phyloP scores from a whole-genome alignment of 2,113 vertebrate species.

The Rhinolophus sinicus region DNA sequence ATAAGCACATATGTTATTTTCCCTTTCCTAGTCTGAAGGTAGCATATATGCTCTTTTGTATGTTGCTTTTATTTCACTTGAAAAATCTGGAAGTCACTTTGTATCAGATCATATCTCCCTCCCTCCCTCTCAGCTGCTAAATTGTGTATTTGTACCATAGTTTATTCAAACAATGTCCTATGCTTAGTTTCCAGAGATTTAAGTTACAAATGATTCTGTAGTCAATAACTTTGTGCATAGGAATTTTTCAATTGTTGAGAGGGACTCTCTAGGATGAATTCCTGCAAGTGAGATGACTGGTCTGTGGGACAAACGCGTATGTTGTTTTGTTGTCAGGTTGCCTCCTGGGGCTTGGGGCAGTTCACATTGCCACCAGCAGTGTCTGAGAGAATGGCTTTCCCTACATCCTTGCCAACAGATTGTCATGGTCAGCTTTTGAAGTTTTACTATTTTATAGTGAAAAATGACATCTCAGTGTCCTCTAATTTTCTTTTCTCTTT shows the following conservation, averaged over 20 bases:
- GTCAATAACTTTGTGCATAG: neutral
- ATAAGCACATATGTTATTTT: neutral
- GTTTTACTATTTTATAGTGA: neutral
- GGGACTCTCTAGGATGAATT: neutral
- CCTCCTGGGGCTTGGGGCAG: neutral
- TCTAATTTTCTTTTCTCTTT: neutral
- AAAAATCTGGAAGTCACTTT: neutral
- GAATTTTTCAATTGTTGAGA: neutral
- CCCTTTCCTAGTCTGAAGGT: neutral
- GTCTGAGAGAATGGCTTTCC: neutral
- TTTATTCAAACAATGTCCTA: neutral
- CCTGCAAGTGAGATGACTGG: neutral
- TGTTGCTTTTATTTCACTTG: neutral
- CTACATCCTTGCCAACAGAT: neutral
- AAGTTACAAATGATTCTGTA: neutral
- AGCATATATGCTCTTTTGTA: neutral
- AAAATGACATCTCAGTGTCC: neutral
- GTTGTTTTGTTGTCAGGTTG: neutral
- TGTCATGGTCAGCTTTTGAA: neutral
- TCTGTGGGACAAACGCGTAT: fast-evolving
- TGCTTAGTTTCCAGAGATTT: neutral
- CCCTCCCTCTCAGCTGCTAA: neutral
- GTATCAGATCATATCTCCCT: neutral
- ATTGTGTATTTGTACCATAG: neutral
- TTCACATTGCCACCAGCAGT: neutral